phyloP scores from a whole-genome alignment of 2,797 vertebrate species.

The Xenops minutus region DNA sequence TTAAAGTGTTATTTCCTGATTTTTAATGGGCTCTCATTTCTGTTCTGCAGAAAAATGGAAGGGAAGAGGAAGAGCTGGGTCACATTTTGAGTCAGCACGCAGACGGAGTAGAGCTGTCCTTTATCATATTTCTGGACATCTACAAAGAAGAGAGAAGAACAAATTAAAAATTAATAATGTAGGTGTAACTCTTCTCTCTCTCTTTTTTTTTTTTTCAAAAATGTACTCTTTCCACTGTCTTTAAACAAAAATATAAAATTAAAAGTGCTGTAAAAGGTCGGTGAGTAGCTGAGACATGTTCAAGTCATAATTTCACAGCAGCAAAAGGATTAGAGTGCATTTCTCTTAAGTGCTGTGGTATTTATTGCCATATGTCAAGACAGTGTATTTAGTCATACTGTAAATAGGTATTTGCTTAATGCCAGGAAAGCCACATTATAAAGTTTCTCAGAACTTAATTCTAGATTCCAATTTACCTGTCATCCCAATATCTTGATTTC shows the following conservation, averaged over 20 bases:
- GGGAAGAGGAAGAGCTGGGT: slow-evolving; percentile 86
- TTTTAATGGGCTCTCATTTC: slow-evolving; percentile 49
- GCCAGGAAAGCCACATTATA: not conserved
- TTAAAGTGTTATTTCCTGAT: slow-evolving; percentile 2
- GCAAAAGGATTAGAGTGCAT: not conserved
- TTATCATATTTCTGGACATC: slow-evolving; percentile 97
- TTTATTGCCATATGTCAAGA: not conserved
- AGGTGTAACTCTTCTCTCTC: slow-evolving; percentile 41
- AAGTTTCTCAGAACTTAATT: slow-evolving; percentile 12
- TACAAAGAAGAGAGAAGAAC: slow-evolving; percentile 93
- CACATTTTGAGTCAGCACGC: slow-evolving; percentile 86
- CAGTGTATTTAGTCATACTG: not conserved
- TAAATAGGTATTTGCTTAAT: not conserved
- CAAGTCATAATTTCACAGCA: not conserved
- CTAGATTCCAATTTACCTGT: not conserved
- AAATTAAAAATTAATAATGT: slow-evolving; percentile 99
- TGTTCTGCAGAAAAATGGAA: slow-evolving; percentile 84
- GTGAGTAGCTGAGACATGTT: not conserved
- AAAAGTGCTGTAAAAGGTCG: not conserved
- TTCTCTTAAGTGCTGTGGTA: not conserved
- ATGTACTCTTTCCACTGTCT: not conserved
- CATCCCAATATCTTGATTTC: not conserved
- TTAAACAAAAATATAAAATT: not conserved
- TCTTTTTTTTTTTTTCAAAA: not conserved
- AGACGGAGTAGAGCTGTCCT: slow-evolving; percentile 90